Percentiles rank a stretch among this genome's conserved stretches.
phyloP scores from a whole-genome alignment of 2,797 vertebrate species.

The Netta rufina region DNA sequence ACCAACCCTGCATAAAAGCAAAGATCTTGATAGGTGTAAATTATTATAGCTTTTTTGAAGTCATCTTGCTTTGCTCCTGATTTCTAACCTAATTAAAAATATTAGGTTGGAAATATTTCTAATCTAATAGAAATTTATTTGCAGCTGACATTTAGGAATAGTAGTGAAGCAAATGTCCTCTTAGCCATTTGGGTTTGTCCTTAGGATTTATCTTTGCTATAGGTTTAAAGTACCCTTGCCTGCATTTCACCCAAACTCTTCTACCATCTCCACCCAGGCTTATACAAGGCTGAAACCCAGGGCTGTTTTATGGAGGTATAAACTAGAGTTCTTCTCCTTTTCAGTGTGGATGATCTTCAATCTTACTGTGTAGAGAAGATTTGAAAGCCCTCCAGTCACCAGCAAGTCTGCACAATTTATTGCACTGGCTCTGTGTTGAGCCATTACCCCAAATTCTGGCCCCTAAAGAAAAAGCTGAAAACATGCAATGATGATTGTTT shows the following conservation, averaged over 20 bases:
- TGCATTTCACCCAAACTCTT: neutral
- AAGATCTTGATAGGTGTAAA: neutral
- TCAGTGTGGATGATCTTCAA: neutral
- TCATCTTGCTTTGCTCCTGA: neutral
- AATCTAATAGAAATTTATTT: neutral
- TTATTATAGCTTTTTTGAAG: neutral
- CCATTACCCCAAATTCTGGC: accelerated
- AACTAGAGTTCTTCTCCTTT: neutral
- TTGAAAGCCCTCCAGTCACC: neutral
- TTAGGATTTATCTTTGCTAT: neutral
- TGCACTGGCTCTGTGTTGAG: neutral
- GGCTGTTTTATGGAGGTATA: neutral
- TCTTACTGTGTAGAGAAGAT: neutral
- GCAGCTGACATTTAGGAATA: neutral
- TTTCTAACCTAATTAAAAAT: neutral
- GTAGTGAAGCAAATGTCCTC: neutral
- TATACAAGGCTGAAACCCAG: neutral
- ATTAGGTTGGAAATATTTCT: neutral
- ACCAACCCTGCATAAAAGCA: neutral
- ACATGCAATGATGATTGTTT: neutral
- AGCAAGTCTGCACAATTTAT: neutral
- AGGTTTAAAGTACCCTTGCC: neutral
- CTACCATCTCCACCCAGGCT: neutral
- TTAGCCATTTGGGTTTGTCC: neutral
- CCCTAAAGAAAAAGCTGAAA: neutral